Conservation (phyloP, 2,113 vertebrate species). For the Conger conger region DNA sequence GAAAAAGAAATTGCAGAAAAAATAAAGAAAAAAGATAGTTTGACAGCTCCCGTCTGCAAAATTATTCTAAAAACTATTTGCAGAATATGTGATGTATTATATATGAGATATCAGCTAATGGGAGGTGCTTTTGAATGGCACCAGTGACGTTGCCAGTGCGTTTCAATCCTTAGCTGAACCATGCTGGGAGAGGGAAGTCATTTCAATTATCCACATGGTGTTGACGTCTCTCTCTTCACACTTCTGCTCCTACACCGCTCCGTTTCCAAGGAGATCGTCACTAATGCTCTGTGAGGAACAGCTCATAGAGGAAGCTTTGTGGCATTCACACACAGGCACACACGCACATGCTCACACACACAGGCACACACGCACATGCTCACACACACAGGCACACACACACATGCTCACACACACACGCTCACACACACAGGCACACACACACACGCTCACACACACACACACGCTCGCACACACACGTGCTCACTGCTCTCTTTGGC, state of each 20-base stretch:
- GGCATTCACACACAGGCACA: not conserved
- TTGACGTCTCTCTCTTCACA: slow-evolving; percentile 11
- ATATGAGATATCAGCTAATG: not conserved
- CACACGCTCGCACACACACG: not conserved
- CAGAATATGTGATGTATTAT: not conserved
- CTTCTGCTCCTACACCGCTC: not conserved
- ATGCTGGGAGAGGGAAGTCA: not conserved
- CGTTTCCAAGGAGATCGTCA: not conserved
- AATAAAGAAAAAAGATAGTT: no score
- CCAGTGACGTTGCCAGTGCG: not conserved
- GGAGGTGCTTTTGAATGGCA: not conserved
- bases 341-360: no score
- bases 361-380: no score
- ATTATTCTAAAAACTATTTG: no score
- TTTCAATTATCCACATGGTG: not conserved
- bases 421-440: not conserved
- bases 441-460: not conserved
- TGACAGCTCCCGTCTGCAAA: no score
- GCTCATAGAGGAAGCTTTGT: slow-evolving; percentile 1
- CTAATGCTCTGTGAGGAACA: not conserved
- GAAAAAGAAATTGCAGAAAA: no score
- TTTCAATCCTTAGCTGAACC: not conserved
- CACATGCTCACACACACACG: no score
- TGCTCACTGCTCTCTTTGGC: not conserved
- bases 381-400: no score